Percentiles rank a stretch among this genome's conserved stretches.
phyloP scores from a whole-genome alignment of 2,888 invertebrate species.

The Seira ritae region DNA sequence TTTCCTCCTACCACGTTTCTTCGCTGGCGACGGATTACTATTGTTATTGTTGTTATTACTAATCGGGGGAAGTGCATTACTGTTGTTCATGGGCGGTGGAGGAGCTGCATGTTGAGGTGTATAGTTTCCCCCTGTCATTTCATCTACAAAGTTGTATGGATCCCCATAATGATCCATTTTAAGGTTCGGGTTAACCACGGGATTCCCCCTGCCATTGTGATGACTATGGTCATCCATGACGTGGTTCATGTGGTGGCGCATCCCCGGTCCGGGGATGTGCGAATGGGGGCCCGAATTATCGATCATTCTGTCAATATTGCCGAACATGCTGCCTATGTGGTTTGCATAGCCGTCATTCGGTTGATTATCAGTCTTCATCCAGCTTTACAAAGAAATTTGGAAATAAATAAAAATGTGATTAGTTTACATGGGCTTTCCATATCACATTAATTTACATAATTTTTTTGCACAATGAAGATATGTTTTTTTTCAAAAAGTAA shows the following conservation, averaged over 20 bases:
- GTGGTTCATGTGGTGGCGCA: slow-evolving; percentile 60
- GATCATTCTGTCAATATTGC: slow-evolving; percentile 72
- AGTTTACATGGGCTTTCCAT: too few species aligned
- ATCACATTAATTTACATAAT: too few species aligned
- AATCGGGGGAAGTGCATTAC: slow-evolving; percentile 42
- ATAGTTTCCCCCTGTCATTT: slow-evolving; percentile 71
- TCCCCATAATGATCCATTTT: slow-evolving; percentile 76
- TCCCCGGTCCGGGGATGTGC: slow-evolving; percentile 60
- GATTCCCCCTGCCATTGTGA: slow-evolving; percentile 40
- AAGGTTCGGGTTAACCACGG: slow-evolving; percentile 64
- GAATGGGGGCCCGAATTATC: slow-evolving; percentile 63
- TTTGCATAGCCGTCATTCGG: slow-evolving; percentile 94
- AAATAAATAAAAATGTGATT: too few species aligned
- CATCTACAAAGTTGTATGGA: slow-evolving; percentile 87
- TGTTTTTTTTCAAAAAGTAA: too few species aligned
- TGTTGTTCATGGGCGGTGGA: slow-evolving; percentile 40
- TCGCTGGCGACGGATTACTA: slow-evolving; percentile 79
- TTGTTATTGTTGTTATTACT: slow-evolving; percentile 75
- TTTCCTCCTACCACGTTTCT: slow-evolving; percentile 92
- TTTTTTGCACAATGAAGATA: too few species aligned
- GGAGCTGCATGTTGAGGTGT: slow-evolving; percentile 26
- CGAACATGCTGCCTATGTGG: slow-evolving; percentile 76
- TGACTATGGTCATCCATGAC: slow-evolving; percentile 61
- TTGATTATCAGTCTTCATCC: slow-evolving; percentile 82
- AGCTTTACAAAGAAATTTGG: slow-evolving; percentile 38